Evolutionary conservation across 2,888 invertebrate species (phyloP).

Genomic region (Drosophila planitibia): DNA sequence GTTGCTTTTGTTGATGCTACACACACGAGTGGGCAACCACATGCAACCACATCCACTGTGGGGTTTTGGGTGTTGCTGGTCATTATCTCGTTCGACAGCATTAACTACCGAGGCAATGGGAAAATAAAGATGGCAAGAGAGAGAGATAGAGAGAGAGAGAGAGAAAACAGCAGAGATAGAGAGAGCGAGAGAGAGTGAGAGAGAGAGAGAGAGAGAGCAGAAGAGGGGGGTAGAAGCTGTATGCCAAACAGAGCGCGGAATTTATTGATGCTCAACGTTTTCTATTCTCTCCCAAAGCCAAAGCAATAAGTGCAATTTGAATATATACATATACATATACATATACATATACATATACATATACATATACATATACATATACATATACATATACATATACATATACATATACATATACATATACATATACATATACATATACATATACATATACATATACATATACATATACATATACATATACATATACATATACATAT

Average conservation of each 20-base stretch:
- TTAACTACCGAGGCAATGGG: constrained; percentile 53
- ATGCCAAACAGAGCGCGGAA: constrained; percentile 57
- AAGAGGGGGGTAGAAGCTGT: neutral
- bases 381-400: neutral
- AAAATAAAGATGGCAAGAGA: constrained; percentile 1
- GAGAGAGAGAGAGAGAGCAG: neutral
- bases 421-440: neutral
- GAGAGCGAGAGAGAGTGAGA: neutral
- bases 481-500: too few relatives aligned
- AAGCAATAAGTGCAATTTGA: constrained; percentile 23
- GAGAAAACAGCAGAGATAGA: neutral
- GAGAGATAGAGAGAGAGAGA: neutral
- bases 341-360: neutral
- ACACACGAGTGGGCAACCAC: constrained; percentile 61
- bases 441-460: neutral
- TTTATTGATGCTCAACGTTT: constrained; percentile 43
- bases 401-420: neutral
- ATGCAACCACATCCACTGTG: constrained; percentile 44
- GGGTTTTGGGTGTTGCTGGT: constrained; percentile 71
- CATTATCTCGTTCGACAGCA: constrained; percentile 72
- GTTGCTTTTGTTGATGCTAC: constrained; percentile 28
- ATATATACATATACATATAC: constrained; percentile 1
- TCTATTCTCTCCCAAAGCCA: constrained; percentile 14
- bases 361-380: neutral
- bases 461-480: too few relatives aligned